These are phyloP conservation scores for Enteromius thamalakanensis DNA, from an alignment of 2,797 vertebrate genomes.

Conservation along the genomic window DNA sequence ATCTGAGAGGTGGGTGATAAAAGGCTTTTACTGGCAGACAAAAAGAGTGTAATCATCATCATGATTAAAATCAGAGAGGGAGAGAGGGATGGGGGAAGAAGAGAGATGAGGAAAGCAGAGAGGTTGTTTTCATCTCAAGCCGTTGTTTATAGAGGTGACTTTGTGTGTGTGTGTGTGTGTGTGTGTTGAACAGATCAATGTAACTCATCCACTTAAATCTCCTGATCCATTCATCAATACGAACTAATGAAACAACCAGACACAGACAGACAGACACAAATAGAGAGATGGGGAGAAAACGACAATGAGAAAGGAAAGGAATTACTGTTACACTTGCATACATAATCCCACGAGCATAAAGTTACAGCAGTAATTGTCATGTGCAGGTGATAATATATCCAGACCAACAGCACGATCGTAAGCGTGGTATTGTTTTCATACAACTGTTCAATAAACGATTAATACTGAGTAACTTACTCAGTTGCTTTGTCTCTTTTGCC, in stretches of 20 bases:
- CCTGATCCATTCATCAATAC: slow-evolving; percentile 48
- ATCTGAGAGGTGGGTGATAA: slow-evolving; percentile 39
- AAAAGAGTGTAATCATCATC: slow-evolving; percentile 43
- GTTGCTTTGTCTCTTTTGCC: not conserved
- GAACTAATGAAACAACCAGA: slow-evolving; percentile 43
- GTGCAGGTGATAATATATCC: not conserved
- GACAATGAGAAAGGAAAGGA: not conserved
- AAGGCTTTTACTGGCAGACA: slow-evolving; percentile 45
- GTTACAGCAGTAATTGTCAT: not conserved
- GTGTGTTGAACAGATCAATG: slow-evolving; percentile 38
- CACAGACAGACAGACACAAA: not conserved
- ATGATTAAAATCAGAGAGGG: slow-evolving; percentile 15
- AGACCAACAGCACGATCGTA: not conserved
- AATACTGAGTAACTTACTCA: not conserved
- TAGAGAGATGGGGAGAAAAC: slow-evolving; percentile 21
- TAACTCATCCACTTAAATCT: slow-evolving; percentile 48
- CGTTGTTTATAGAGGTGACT: slow-evolving; percentile 14
- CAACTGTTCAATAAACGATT: not conserved
- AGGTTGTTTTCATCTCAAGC: not conserved
- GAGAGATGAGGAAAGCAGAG: slow-evolving; percentile 2
- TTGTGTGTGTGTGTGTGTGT: slow-evolving; percentile 3
- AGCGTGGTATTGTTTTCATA: not conserved
- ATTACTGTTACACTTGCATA: not conserved
- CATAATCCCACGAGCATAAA: not conserved
- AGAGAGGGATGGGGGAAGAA: not conserved